These are phyloP conservation scores for Chamaetylas fuelleborni DNA, from an alignment of 2,113 vertebrate species.

Conservation along the genomic window DNA sequence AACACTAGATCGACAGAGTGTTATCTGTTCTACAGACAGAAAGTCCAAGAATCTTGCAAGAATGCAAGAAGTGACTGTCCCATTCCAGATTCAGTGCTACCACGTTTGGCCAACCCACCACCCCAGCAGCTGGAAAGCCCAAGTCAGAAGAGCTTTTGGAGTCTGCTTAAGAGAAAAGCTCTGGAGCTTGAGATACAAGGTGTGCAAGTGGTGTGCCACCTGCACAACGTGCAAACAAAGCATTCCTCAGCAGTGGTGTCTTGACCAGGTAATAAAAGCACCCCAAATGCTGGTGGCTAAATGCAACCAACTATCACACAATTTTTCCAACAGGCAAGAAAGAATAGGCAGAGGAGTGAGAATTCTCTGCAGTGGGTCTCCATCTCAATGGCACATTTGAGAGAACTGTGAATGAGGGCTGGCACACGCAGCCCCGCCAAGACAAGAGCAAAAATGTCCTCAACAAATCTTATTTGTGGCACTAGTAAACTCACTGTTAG, in stretches of 20 bases:
- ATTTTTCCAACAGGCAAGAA: background rate
- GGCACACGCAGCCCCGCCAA: rapidly evolving
- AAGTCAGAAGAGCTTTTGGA: background rate
- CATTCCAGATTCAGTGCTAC: background rate
- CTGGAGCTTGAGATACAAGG: background rate
- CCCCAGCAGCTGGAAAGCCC: background rate
- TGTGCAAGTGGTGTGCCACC: background rate
- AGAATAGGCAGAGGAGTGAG: background rate
- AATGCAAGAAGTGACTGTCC: background rate
- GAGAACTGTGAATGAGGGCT: background rate
- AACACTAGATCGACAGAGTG: background rate
- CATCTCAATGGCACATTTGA: background rate
- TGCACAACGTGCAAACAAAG: background rate
- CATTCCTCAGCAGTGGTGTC: background rate
- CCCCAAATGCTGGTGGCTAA: background rate
- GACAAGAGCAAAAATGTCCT: background rate
- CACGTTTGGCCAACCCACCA: background rate
- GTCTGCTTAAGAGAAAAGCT: background rate
- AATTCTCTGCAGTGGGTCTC: background rate
- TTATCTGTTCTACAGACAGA: background rate
- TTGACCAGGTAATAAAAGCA: background rate
- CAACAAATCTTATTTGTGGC: background rate
- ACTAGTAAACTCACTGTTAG: background rate
- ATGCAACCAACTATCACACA: background rate
- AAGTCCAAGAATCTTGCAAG: background rate